These are phyloP conservation scores for Onychomys arenicola DNA, from an alignment of 2,797 vertebrate genomes.

Conservation along the genomic window DNA sequence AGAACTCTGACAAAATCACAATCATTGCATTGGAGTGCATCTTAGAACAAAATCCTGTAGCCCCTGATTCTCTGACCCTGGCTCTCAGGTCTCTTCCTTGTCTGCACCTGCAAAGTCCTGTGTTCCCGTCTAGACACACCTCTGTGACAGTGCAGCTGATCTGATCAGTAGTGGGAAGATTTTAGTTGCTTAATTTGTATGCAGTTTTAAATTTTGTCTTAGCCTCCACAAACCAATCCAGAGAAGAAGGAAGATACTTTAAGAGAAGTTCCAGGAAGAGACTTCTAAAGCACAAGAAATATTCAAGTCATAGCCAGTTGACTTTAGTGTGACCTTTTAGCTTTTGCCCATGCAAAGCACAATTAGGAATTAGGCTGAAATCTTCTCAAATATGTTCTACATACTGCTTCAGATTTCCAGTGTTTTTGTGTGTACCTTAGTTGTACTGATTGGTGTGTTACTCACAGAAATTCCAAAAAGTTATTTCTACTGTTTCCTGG, in stretches of 20 bases:
- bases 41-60: conserved; percentile 43
- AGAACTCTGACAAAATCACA: not conserved
- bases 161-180: conserved; percentile 12
- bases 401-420: conserved; percentile 18
- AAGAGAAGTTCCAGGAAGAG: conserved; percentile 37
- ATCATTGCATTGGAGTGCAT: conserved; percentile 1
- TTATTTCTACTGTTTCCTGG: conserved; percentile 55
- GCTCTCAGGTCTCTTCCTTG: not conserved
- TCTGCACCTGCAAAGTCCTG: conserved; percentile 24
- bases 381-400: conserved; percentile 36
- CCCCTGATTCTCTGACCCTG: conserved; percentile 21
- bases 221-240: conserved; percentile 24
- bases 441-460: conserved; percentile 52
- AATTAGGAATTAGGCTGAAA: conserved; percentile 68
- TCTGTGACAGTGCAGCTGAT: not conserved
- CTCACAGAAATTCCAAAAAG: conserved; percentile 66
- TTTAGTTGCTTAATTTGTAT: conserved; percentile 58
- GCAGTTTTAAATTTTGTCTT: conserved; percentile 56
- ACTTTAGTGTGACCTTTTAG: conserved; percentile 37
- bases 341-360: conserved; percentile 73
- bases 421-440: not conserved
- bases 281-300: conserved; percentile 74
- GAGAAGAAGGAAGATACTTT: not conserved
- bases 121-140: conserved; percentile 30
- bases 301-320: not conserved